phyloP scores from a whole-genome alignment of 2,113 vertebrate species.

The Peromyscus maniculatus region DNA sequence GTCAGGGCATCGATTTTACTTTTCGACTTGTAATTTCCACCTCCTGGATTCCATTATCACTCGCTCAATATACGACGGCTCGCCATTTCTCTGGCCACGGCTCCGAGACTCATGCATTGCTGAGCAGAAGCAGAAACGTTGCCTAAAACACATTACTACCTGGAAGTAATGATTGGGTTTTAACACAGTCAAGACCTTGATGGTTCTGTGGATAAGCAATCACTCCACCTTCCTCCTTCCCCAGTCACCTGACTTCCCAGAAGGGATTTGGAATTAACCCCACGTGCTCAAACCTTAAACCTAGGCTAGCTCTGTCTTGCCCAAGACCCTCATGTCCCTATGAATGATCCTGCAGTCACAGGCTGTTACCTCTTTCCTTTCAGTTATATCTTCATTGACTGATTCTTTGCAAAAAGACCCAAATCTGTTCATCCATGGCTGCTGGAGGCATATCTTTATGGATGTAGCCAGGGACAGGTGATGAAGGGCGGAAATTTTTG shows the following conservation, averaged over 20 bases:
- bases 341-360: conserved; percentile 20
- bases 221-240: conserved; percentile 61
- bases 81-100: conserved; percentile 81
- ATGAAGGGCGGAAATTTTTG: not conserved
- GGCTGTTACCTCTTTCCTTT: not conserved
- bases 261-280: conserved; percentile 70
- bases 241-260: conserved; percentile 29
- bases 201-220: conserved; percentile 75
- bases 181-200: conserved; percentile 78
- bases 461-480: not conserved
- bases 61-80: conserved; percentile 80
- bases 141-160: conserved; percentile 76
- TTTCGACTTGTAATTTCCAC: conserved; percentile 85
- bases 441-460: conserved; percentile 46
- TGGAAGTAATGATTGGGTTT: conserved; percentile 77
- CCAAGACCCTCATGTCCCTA: not conserved
- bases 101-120: conserved; percentile 75
- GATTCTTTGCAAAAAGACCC: conserved; percentile 45
- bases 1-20: conserved; percentile 82
- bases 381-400: not conserved
- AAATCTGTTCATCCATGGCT: not conserved
- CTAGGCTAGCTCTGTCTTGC: not conserved
- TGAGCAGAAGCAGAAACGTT: conserved; percentile 73
- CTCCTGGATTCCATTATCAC: conserved; percentile 85
- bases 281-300: not conserved